Base-by-base conservation (phyloP, 2,113 vertebrate species). In the Silurus asotus region DNA sequence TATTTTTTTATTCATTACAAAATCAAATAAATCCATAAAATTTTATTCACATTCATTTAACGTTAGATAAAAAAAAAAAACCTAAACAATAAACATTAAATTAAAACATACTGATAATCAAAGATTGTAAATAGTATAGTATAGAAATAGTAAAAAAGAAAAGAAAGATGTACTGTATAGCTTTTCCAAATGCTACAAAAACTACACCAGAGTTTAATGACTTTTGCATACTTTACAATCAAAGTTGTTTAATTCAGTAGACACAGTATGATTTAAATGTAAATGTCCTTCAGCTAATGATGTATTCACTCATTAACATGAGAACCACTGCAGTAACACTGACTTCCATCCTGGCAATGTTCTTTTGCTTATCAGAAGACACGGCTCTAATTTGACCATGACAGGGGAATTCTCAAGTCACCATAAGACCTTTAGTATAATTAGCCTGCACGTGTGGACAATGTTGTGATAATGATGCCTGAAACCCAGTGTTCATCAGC, bases 1-100 rank as follows among this genome's bases (percentile, higher is more conserved):
- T 90, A 86, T 28, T 76, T 87, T 72, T 94, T 95, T 94, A 95
- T 94, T 95, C 84, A 85, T 93, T 93, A 93, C 84, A 95, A 95
- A 94, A 93, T 84, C 87, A 92, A 91, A 89, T 62, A 61, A 93
- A 88, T 89, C 87, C 89, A 91, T 89, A 87, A 77, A 89, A 91
- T 88, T 91, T 90, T 91, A 92, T 92, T 86, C 77, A 91, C 82
- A 65, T 59, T 89, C 83, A 89, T 74, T 89, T 49, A 81, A n/a
- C 9, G 84, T 77, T 89, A 76, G 69, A 87, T 4, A 5, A 8
- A 69, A 90, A 87, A 82, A 51, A 83, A 74, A 48, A 82, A 84
- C 2, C 9, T 17, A 69, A 80, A 86, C 11, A 59, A 2, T 9
- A 37, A 28, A 51, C 14, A 75, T 65, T 83, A 70, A 8, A 83